Evolutionary conservation across 2,888 invertebrate genomes (phyloP).

Genomic region (Phyllotreta striolata): DNA sequence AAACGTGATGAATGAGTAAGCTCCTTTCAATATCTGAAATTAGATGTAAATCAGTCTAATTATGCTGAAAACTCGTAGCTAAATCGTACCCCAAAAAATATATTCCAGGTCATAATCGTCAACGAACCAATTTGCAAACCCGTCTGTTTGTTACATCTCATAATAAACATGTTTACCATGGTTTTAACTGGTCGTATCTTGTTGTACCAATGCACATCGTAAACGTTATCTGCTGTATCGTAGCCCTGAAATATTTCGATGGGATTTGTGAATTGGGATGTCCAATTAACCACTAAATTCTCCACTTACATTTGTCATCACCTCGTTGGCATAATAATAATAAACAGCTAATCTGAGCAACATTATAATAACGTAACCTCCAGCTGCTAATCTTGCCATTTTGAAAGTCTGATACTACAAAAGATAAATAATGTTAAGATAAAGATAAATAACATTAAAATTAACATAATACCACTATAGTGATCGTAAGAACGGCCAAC

Average conservation of each 20-base stretch:
- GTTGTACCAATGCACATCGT: constrained; percentile 14
- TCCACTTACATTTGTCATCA: constrained; percentile 14
- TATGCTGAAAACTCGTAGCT: background rate
- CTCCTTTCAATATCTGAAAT: constrained; percentile 22
- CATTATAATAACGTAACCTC: constrained; percentile 9
- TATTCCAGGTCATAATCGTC: constrained; percentile 18
- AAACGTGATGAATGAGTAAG: constrained; percentile 19
- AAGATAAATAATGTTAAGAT: no score
- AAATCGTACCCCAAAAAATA: constrained; percentile 19
- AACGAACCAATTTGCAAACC: constrained; percentile 14
- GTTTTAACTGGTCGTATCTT: constrained; percentile 7
- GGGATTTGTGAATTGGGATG: no score
- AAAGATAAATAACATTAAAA: constrained; percentile 3
- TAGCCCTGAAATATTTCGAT: constrained; percentile 4
- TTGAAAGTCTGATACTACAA: constrained; percentile 8
- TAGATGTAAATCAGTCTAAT: background rate
- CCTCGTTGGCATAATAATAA: constrained; percentile 20
- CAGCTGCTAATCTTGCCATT: background rate
- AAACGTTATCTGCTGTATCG: background rate
- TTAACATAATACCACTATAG: constrained; percentile 7
- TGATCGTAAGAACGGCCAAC: constrained; percentile 8
- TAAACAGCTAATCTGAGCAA: constrained; percentile 4
- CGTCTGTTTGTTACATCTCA: constrained; percentile 18
- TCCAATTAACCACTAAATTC: no score
- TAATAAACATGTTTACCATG: constrained; percentile 6